phyloP scores from a whole-genome alignment of 2,888 invertebrate genomes.

The Mesorhabditis spiculigera region DNA sequence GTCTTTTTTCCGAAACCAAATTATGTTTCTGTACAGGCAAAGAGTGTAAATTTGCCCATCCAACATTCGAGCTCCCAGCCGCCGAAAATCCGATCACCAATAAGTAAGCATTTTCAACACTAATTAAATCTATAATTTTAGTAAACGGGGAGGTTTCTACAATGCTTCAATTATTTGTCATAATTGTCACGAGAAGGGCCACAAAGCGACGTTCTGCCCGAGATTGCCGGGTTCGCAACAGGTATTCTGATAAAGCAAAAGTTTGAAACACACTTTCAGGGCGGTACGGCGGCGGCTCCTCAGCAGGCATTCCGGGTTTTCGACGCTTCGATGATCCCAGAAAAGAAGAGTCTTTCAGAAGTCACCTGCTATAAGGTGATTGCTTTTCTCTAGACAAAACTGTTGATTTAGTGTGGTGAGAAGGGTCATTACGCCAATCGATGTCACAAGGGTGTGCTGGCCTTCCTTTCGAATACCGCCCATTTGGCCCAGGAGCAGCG shows the following conservation, averaged over 20 bases:
- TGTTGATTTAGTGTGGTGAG: slow-evolving; percentile 76
- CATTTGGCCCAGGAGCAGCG: slow-evolving; percentile 43
- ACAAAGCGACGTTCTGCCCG: slow-evolving; percentile 87
- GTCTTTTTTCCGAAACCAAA: slow-evolving; percentile 2
- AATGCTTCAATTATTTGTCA: slow-evolving; percentile 74
- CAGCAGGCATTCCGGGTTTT: background rate
- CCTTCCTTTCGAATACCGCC: slow-evolving; percentile 70
- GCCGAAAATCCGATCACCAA: slow-evolving; percentile 31
- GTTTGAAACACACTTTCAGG: background rate
- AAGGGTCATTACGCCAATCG: slow-evolving; percentile 99
- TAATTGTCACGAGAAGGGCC: slow-evolving; percentile 91
- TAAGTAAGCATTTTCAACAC: background rate
- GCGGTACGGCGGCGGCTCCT: background rate
- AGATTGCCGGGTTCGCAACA: slow-evolving; percentile 71
- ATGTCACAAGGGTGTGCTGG: slow-evolving; percentile 94
- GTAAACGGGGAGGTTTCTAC: slow-evolving; percentile 13
- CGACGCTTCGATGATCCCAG: slow-evolving; percentile 24
- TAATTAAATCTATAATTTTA: slow-evolving; percentile 2
- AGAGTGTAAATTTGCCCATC: slow-evolving; percentile 90
- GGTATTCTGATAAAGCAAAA: background rate
- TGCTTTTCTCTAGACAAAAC: slow-evolving; percentile 15
- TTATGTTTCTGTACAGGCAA: slow-evolving; percentile 65
- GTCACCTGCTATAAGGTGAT: slow-evolving; percentile 87
- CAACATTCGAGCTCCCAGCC: slow-evolving; percentile 50
- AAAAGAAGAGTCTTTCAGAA: slow-evolving; percentile 76